These are phyloP conservation scores for Cichlasoma orientale DNA, from an alignment of 2,797 vertebrate species.

Conservation along the genomic window DNA sequence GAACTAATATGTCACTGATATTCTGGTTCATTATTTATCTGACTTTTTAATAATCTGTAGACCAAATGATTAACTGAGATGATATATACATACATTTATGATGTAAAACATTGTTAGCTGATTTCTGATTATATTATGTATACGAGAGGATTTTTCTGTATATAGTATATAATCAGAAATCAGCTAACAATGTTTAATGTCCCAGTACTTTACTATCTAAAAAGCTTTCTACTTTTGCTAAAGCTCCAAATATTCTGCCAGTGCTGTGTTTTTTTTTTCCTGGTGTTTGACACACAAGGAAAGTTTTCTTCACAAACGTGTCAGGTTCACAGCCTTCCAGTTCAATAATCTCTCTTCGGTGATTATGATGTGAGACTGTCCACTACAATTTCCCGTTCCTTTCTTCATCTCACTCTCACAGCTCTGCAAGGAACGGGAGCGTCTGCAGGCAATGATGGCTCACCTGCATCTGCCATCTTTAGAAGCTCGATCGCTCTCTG, in stretches of 20 bases:
- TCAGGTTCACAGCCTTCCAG: slow-evolving; percentile 29
- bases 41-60: background rate
- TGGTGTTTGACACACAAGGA: slow-evolving; percentile 6
- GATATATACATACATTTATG: background rate
- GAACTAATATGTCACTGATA: background rate
- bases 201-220: background rate
- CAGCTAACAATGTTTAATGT: no score
- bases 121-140: background rate
- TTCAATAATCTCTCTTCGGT: background rate
- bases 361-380: background rate
- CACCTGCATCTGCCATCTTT: slow-evolving; percentile 96
- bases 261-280: background rate
- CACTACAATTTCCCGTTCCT: slow-evolving; percentile 61
- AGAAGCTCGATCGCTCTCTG: slow-evolving; percentile 90
- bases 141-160: background rate
- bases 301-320: background rate
- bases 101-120: background rate
- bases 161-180: no score
- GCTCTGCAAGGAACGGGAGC: slow-evolving; percentile 97
- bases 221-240: background rate
- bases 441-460: slow-evolving; percentile 98
- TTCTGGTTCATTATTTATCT: no score
- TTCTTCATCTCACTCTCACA: slow-evolving; percentile 76
- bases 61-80: background rate
- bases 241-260: slow-evolving; percentile 5